phyloP scores from a whole-genome alignment of 2,888 invertebrate genomes.

The Azorinus chamasolen region DNA sequence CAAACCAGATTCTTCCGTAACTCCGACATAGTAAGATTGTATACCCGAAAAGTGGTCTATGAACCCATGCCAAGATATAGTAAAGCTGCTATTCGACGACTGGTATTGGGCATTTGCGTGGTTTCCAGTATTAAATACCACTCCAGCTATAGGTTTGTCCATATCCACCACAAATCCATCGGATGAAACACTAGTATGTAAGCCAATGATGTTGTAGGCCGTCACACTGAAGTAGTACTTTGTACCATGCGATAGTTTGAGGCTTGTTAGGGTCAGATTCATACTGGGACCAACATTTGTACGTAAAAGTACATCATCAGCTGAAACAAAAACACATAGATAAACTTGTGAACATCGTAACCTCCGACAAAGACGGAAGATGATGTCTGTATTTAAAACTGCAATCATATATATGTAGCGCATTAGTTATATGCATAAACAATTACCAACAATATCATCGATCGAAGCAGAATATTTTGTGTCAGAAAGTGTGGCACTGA shows the following conservation, averaged over 20 bases:
- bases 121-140: slow-evolving; percentile 54
- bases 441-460: too few relatives aligned
- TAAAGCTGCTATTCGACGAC: slow-evolving; percentile 14
- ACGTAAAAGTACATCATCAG: slow-evolving; percentile 40
- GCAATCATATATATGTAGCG: too few relatives aligned
- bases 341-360: too few relatives aligned
- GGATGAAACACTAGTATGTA: slow-evolving; percentile 47
- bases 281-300: slow-evolving; percentile 33
- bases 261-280: slow-evolving; percentile 24
- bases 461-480: too few relatives aligned
- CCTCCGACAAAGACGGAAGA: too few relatives aligned
- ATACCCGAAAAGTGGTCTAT: slow-evolving; percentile 56
- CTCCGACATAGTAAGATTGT: slow-evolving; percentile 38
- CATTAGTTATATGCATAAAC: too few relatives aligned
- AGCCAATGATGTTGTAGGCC: slow-evolving; percentile 59
- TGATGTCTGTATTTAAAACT: too few relatives aligned
- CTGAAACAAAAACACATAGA: slow-evolving; percentile 39
- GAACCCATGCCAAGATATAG: slow-evolving; percentile 59
- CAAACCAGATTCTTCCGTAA: slow-evolving; percentile 11
- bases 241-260: slow-evolving; percentile 52
- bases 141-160: slow-evolving; percentile 45
- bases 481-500: too few relatives aligned
- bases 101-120: slow-evolving; percentile 26
- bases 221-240: slow-evolving; percentile 57
- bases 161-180: slow-evolving; percentile 61